Evolutionary conservation across 2,797 vertebrate genomes (phyloP), one percentile per base, ranked within the genome.

Genomic region (Rallus crepitans): DNA sequence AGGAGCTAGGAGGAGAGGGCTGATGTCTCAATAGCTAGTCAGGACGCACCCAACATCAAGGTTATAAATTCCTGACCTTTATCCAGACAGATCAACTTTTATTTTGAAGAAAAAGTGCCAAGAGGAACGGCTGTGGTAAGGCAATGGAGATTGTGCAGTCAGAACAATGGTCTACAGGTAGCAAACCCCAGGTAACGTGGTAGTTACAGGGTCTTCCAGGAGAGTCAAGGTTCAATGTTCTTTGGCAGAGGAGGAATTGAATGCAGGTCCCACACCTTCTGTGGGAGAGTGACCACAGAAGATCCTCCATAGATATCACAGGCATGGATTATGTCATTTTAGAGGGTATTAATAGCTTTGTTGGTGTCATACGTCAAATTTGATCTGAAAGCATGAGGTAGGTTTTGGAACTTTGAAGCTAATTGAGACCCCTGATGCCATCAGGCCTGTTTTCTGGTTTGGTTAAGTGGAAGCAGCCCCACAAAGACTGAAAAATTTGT

Each of bases 371-470:
- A 11, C 23, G 7, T 47, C 28, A 47, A 73, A 17, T 33, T 83
- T 63, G 25, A 66, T 75, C 27, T 59, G 70, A 52, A 78, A 66
- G 18, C 33, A 17, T 21, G 24, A 84, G 28, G 77, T 70, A 31
- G 7, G 14, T 78, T 83, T 89, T 81, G n/a, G 33, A 71, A 5
- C 30, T 63, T 42, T 11, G 61, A 64, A 55, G 30, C 4, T 55
- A 33, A 23, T 14, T 48, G 53, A 84, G 59, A 64, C 23, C 35
- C 19, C 7, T 12, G 1, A 42, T 25, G n/a, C 12, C 30, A 45
- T 39, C 5, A 12, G 8, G 30, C 23, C 5, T 33, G 8, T 0
- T 0, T 37, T 57, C 2, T 15, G 18, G 6, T 45, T 71, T 40
- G 25, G 30, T 7, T 52, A 55, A 31, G 15, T 31, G 40, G 33